A percentile compares a stretch with the other conserved stretches of the same genome.
These are phyloP conservation scores for Drosophila meridionalis DNA, from an alignment of 2,888 invertebrate species.

Conservation along the genomic window DNA sequence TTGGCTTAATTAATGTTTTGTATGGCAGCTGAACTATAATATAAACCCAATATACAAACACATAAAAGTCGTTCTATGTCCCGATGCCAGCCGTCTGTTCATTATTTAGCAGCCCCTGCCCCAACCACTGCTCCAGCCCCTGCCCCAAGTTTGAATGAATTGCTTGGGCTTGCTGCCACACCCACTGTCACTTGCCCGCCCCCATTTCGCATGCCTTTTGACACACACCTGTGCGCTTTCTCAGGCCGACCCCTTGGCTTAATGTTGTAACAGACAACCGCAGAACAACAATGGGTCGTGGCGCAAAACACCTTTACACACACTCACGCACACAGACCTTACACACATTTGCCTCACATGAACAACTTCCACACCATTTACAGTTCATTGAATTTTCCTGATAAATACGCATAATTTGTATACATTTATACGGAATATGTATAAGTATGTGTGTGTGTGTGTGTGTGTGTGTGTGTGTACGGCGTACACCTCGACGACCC, in stretches of 20 bases:
- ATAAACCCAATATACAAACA: constrained; percentile 23
- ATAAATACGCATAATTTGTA: constrained; percentile 79
- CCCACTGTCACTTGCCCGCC: constrained; percentile 24
- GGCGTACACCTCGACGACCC: constrained; percentile 15
- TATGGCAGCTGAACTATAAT: constrained; percentile 35
- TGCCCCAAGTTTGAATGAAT: background rate
- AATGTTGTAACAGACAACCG: constrained; percentile 74
- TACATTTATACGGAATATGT: constrained; percentile 65
- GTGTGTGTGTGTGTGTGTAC: background rate
- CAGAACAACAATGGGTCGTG: constrained; percentile 64
- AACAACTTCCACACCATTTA: constrained; percentile 78
- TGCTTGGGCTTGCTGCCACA: constrained; percentile 8
- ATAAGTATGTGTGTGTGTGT: constrained; percentile 7
- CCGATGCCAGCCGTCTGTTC: constrained; percentile 13
- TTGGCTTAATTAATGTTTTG: constrained; percentile 34
- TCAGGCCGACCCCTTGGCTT: constrained; percentile 66
- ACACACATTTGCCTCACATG: constrained; percentile 44
- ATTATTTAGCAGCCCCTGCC: constrained; percentile 31
- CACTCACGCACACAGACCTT: constrained; percentile 27
- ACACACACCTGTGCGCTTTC: constrained; percentile 77
- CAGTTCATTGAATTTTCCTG: constrained; percentile 78
- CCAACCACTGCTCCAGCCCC: background rate
- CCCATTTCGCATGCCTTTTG: constrained; percentile 64
- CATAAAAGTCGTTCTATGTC: constrained; percentile 12
- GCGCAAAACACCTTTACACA: constrained; percentile 62